Evolutionary conservation across 1,140 invertebrate species (phyloP).

Genomic region (Lucilia sericata): DNA sequence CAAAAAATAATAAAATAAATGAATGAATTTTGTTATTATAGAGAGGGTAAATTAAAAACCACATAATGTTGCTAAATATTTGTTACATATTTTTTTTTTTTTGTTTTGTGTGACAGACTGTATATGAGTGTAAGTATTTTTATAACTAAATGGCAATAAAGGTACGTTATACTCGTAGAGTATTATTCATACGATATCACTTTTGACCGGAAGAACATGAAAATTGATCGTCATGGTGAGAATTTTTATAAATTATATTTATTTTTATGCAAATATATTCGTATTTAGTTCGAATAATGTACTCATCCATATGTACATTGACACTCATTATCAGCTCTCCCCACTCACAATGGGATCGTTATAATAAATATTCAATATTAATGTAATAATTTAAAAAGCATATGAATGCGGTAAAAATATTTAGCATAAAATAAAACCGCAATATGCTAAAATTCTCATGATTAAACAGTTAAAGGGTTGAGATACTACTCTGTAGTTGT

Average conservation of each 20-base stretch:
- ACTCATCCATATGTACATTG: neutral
- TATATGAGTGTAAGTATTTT: neutral
- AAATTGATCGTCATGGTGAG: slow-evolving; percentile 44
- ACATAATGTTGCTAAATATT: slow-evolving; percentile 31
- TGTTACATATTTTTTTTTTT: slow-evolving; percentile 24
- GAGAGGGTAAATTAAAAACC: slow-evolving; percentile 38
- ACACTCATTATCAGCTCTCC: neutral
- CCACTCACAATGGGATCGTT: neutral
- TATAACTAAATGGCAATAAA: neutral
- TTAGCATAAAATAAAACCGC: slow-evolving; percentile 22
- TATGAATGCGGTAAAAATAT: slow-evolving; percentile 39
- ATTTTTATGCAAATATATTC: neutral
- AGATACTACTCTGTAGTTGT: neutral
- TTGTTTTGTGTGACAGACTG: neutral
- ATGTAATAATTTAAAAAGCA: slow-evolving; percentile 10
- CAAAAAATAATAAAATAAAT: slow-evolving; percentile 20
- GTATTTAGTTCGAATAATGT: neutral
- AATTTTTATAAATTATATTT: slow-evolving; percentile 38
- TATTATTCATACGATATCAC: neutral
- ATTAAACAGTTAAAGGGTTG: neutral
- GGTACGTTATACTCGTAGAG: neutral
- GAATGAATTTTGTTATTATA: slow-evolving; percentile 21
- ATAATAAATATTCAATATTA: slow-evolving; percentile 41
- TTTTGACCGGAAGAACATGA: slow-evolving; percentile 36
- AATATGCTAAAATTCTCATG: slow-evolving; percentile 39